Evolutionary conservation across 1,140 invertebrate species (phyloP).

Genomic region (Hesperophylax magnus): DNA sequence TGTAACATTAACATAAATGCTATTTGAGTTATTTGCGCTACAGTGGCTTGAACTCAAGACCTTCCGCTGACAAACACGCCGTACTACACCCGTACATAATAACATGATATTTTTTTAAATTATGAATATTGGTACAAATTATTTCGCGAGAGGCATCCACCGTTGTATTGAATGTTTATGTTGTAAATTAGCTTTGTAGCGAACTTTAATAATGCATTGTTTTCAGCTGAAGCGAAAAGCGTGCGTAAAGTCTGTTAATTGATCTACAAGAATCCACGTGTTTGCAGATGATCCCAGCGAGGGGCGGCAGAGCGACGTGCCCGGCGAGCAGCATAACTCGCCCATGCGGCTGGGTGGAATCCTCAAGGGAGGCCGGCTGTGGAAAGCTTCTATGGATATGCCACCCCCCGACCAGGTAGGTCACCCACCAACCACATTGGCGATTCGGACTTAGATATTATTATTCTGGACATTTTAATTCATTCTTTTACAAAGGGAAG

Average conservation of each 20-base stretch:
- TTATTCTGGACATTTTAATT: no score
- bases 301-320: slow-evolving; percentile 56
- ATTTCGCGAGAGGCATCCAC: no score
- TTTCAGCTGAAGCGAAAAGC: background rate
- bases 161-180: no score
- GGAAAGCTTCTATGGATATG: slow-evolving; percentile 64
- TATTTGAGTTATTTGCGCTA: no score
- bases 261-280: slow-evolving; percentile 7
- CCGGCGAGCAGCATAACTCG: slow-evolving; percentile 61
- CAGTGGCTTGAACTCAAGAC: no score
- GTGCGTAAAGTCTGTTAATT: background rate
- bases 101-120: no score
- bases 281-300: slow-evolving; percentile 41
- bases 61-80: no score
- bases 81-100: no score
- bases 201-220: background rate
- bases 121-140: no score
- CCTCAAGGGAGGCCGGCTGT: slow-evolving; percentile 75
- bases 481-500: no score
- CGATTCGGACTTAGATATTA: background rate
- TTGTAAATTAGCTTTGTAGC: no score
- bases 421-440: background rate
- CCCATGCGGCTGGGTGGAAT: slow-evolving; percentile 73
- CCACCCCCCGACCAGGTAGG: slow-evolving; percentile 56
- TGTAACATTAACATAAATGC: no score